phyloP scores from a whole-genome alignment of 2,797 vertebrate genomes.

The Masticophis lateralis region DNA sequence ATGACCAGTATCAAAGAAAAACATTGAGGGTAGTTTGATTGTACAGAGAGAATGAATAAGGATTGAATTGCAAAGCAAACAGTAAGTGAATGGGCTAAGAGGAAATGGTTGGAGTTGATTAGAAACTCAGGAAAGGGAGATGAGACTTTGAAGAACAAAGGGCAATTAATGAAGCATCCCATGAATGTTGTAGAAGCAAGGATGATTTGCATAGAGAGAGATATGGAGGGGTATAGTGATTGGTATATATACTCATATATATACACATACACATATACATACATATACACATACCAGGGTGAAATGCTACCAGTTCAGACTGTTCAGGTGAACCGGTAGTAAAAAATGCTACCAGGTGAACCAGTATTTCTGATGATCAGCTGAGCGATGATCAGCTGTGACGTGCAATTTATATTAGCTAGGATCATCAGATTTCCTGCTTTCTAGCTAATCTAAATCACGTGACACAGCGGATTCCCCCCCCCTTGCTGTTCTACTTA shows the following conservation, averaged over 20 bases:
- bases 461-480: too few species aligned
- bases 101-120: not conserved
- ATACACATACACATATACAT: not conserved
- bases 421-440: too few species aligned
- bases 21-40: not conserved
- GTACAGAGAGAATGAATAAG: not conserved
- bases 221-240: not conserved
- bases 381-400: too few species aligned
- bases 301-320: too few species aligned
- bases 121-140: not conserved
- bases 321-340: too few species aligned
- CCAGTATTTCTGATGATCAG: too few species aligned
- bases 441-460: too few species aligned
- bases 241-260: not conserved
- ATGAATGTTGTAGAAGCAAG: not conserved
- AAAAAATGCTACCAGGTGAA: too few species aligned
- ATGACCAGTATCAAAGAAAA: not conserved
- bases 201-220: not conserved
- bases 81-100: not conserved
- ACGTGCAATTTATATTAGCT: too few species aligned
- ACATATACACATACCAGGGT: not conserved
- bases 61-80: not conserved
- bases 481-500: too few species aligned
- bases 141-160: not conserved
- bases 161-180: not conserved